phyloP scores from a whole-genome alignment of 2,113 vertebrate genomes.

The Camelus dromedarius region DNA sequence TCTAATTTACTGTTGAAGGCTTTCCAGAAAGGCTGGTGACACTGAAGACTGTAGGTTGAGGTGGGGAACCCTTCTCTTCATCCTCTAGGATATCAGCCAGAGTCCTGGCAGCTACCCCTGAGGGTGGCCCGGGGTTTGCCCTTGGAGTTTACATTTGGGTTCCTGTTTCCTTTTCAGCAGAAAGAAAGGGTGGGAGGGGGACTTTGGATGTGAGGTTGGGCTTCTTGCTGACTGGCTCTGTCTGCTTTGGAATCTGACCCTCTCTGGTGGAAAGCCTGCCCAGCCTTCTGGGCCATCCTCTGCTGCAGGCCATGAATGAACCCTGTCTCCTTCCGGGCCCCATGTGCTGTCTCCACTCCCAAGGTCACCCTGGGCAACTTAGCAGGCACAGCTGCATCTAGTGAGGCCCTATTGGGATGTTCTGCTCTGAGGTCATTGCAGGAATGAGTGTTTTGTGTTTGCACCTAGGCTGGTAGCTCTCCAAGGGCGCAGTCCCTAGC shows the following conservation, averaged over 20 bases:
- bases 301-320: neutral
- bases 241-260: neutral
- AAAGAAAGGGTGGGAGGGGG: neutral
- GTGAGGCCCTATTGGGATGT: neutral
- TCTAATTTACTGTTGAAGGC: neutral
- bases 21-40: constrained; percentile 30
- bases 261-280: neutral
- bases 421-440: neutral
- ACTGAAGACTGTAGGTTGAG: neutral
- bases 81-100: neutral
- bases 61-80: neutral
- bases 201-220: neutral
- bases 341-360: neutral
- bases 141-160: neutral
- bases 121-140: neutral
- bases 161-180: neutral
- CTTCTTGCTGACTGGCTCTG: neutral
- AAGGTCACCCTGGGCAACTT: neutral
- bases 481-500: constrained; percentile 15
- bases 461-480: constrained; percentile 44
- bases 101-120: neutral
- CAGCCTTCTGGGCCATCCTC: neutral
- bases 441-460: neutral
- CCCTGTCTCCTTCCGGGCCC: neutral
- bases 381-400: neutral